phyloP scores from a whole-genome alignment of 2,888 invertebrate genomes.

The Himalopsyche kuldschensis region DNA sequence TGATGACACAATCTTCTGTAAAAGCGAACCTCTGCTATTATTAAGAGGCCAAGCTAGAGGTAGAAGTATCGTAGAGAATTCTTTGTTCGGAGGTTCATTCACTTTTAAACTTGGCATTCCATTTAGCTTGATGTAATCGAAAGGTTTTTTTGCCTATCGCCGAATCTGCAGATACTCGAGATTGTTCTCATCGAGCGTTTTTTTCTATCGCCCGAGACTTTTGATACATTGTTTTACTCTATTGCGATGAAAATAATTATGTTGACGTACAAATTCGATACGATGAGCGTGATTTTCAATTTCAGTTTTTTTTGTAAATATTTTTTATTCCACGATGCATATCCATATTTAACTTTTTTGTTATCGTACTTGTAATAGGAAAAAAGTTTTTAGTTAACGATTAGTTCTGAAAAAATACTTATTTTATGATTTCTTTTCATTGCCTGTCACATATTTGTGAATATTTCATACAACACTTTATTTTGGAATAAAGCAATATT shows the following conservation, averaged over 20 bases:
- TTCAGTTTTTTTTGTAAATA: not conserved
- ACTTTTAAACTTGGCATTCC: constrained; percentile 25
- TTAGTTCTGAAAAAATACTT: no score
- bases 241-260: not conserved
- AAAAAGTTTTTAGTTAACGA: no score
- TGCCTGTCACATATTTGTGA: no score
- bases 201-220: not conserved
- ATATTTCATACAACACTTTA: no score
- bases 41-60: not conserved
- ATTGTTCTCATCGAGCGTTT: not conserved
- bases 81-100: constrained; percentile 25
- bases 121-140: constrained; percentile 28
- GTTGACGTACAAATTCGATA: not conserved
- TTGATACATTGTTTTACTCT: not conserved
- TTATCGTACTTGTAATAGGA: no score
- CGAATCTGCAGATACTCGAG: constrained; percentile 7
- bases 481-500: no score
- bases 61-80: not conserved
- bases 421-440: no score
- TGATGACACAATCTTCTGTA: not conserved
- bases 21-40: not conserved
- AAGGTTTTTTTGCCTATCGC: constrained; percentile 31
- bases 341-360: no score
- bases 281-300: not conserved
- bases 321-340: no score